Conservation (phyloP, 2,888 invertebrate species). For the Lingula anatina region DNA sequence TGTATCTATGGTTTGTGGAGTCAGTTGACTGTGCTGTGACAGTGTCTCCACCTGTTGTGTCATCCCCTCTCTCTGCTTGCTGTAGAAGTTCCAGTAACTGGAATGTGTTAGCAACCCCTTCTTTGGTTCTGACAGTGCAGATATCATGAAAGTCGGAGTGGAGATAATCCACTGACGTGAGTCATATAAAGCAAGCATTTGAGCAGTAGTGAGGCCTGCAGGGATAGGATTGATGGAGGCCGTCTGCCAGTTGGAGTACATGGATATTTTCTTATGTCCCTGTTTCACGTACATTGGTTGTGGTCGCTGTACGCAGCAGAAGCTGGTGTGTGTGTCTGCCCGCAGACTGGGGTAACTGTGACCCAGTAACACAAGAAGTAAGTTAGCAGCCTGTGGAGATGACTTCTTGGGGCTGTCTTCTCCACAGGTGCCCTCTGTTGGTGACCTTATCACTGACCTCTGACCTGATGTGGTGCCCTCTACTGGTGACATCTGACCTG, state of each 20-base stretch:
- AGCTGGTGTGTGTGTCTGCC: constrained; percentile 58
- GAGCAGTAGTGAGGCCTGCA: constrained; percentile 62
- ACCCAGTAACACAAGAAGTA: constrained; percentile 7
- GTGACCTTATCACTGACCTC: background rate
- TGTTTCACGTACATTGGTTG: constrained; percentile 84
- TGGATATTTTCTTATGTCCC: constrained; percentile 76
- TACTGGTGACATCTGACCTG: background rate
- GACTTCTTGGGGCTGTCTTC: too few relatives aligned
- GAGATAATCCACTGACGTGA: constrained; percentile 20
- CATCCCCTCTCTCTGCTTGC: constrained; percentile 15
- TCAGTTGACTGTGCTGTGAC: background rate
- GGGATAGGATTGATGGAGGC: constrained; percentile 55
- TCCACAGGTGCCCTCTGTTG: background rate
- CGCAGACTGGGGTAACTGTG: constrained; percentile 36
- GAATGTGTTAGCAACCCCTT: constrained; percentile 52
- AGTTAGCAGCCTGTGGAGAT: too few relatives aligned
- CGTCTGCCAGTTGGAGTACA: constrained; percentile 85
- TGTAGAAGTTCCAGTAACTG: constrained; percentile 49
- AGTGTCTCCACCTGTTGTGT: too few relatives aligned
- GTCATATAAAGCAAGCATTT: constrained; percentile 33
- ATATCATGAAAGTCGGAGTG: constrained; percentile 26
- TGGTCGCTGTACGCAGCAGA: constrained; percentile 86
- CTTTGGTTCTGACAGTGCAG: constrained; percentile 17
- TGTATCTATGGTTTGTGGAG: background rate
- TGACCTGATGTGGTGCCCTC: background rate